phyloP scores from a whole-genome alignment of 92 coral and sea anemone species.

The Pocillopora meandrina region DNA sequence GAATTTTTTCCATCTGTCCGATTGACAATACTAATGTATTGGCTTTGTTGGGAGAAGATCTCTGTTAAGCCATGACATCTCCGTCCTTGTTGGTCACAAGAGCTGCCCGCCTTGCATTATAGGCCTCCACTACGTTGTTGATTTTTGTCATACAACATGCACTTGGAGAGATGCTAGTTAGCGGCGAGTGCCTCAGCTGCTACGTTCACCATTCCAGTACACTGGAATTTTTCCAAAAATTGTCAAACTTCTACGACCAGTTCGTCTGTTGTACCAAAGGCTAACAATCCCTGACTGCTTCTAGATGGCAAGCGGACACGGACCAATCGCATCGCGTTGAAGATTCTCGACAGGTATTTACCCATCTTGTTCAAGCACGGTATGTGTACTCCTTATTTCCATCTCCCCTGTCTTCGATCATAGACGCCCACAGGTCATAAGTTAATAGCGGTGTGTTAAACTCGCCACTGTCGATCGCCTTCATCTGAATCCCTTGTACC shows the following conservation, averaged over 20 bases:
- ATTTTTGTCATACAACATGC: slow-evolving; percentile 32
- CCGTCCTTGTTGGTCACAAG: slow-evolving; percentile 24
- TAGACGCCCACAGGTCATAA: slow-evolving; percentile 72
- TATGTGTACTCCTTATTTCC: slow-evolving; percentile 43
- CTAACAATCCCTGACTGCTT: slow-evolving; percentile 7
- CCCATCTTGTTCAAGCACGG: slow-evolving; percentile 57
- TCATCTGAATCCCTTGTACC: slow-evolving; percentile 78
- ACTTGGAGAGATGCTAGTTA: neutral
- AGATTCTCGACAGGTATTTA: slow-evolving; percentile 54
- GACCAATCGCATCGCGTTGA: slow-evolving; percentile 49
- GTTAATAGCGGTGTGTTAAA: neutral
- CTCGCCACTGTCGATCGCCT: neutral
- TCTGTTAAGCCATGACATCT: neutral
- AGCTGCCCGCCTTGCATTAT: slow-evolving; percentile 31
- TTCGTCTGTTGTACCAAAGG: slow-evolving; percentile 12
- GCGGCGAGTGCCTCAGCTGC: no score
- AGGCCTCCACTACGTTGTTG: slow-evolving; percentile 44
- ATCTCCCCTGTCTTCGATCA: slow-evolving; percentile 66
- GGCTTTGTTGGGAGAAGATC: neutral
- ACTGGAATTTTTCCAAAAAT: slow-evolving; percentile 23
- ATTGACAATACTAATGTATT: neutral
- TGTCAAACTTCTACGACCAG: no score
- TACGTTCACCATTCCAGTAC: neutral
- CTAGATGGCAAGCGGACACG: neutral
- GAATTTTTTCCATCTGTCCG: no score